These are phyloP conservation scores for Hypolimnas misippus DNA, from an alignment of 2,888 invertebrate species.

Conservation along the genomic window DNA sequence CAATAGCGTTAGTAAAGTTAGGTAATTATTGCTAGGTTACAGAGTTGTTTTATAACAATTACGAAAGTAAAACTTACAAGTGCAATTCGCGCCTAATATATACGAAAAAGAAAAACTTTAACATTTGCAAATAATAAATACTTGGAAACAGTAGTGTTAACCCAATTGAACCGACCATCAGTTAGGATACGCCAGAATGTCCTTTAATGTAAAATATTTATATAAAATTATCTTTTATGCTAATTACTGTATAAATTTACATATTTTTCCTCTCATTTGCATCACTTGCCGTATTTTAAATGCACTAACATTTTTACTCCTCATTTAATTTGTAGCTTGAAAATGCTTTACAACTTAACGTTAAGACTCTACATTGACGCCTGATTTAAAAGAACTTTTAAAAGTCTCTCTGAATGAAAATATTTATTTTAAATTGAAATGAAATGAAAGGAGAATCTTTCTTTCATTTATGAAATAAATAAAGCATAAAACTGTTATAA, in stretches of 20 bases:
- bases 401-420: background rate
- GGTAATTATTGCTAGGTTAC: too few relatives aligned
- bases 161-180: background rate
- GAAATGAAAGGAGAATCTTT: background rate
- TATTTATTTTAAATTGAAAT: slow-evolving; percentile 5
- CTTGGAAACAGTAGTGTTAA: too few relatives aligned
- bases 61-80: too few relatives aligned
- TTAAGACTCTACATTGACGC: background rate
- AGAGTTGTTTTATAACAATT: too few relatives aligned
- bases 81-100: too few relatives aligned
- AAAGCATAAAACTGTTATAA: background rate
- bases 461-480: background rate
- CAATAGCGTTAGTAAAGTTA: too few relatives aligned
- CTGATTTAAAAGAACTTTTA: slow-evolving; percentile 1
- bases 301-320: slow-evolving; percentile 19
- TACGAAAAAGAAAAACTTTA: too few relatives aligned
- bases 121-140: too few relatives aligned
- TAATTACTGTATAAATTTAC: slow-evolving; percentile 20
- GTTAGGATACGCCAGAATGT: background rate
- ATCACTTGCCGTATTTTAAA: slow-evolving; percentile 28
- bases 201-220: background rate
- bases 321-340: slow-evolving; percentile 8
- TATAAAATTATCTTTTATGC: slow-evolving; percentile 3
- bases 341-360: slow-evolving; percentile 4
- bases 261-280: slow-evolving; percentile 29